Base-by-base conservation (phyloP, 2,797 vertebrate genomes). In the Acestrorhynchus altus region DNA sequence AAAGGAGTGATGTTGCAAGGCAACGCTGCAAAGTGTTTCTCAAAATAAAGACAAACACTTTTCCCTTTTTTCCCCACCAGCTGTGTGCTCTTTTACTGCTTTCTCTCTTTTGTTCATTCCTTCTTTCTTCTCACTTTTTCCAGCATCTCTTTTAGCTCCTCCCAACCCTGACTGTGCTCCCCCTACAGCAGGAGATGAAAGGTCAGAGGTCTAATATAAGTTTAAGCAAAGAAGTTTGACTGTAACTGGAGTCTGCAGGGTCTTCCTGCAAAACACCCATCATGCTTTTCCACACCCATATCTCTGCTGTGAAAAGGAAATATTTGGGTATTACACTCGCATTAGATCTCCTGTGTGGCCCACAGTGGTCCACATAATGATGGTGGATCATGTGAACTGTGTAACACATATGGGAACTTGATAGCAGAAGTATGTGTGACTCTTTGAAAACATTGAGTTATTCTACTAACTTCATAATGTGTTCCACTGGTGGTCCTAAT, bases 381-480 rank as follows among this genome's bases (percentile, higher is more conserved):
- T 10, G 31, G 18, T 83, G 85, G 71, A 74, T 66, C 82, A 72
- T 39, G 66, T 85, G 84, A 78, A 86, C 86, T 81, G 88, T 88
- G 83, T 87, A 86, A 86, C 81, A 67, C 76, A 65, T 10, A 0
- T 16, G 64, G 83, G 81, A 88, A 87, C 83, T 80, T 52, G 79
- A 90, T 87, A 78, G 12, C 57, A 74, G 10, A 8, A 66, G 39
- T 15, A 72, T 22, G 40, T 46, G 6, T 8, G 20, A 90, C 6
- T 47, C 16, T n/a, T n/a, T 49, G 47, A 91, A 90, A 87, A 89
- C 64, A 80, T 83, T 67, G 12, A 65, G 78, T 86, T 35, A 12
- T 64, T 8, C 85, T 80, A 75, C 81, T 24, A 77, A 77, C 64
- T 22, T 81, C 79, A 84, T 90, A 90, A 90, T 91, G 86, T 91